Percentiles rank a stretch among this genome's conserved stretches.
These are phyloP conservation scores for Leptothorax acervorum DNA, from an alignment of 2,888 invertebrate genomes.

Conservation along the genomic window DNA sequence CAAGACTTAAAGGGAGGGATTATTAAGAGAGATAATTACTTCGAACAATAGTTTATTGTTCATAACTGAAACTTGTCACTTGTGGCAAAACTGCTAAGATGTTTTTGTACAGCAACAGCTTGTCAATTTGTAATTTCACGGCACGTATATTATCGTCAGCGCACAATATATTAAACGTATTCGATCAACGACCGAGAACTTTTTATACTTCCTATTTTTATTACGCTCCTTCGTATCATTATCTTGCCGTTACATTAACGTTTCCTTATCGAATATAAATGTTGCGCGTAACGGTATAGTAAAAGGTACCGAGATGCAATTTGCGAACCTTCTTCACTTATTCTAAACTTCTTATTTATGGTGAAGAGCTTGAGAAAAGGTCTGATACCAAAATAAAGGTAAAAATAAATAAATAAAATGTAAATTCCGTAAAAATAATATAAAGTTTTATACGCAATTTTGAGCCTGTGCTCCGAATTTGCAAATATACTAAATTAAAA, in stretches of 20 bases:
- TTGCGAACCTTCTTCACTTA: slow-evolving; percentile 5
- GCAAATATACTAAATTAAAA: not conserved
- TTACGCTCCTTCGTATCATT: slow-evolving; percentile 16
- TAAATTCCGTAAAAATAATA: not conserved
- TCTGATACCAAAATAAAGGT: slow-evolving; percentile 9
- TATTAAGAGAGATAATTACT: not conserved
- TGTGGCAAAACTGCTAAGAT: slow-evolving; percentile 43
- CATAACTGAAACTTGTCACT: slow-evolving; percentile 49
- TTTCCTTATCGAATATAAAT: slow-evolving; percentile 29
- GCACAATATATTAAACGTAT: slow-evolving; percentile 42
- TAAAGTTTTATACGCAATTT: not conserved
- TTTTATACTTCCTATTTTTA: slow-evolving; percentile 23
- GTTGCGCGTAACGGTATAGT: slow-evolving; percentile 10
- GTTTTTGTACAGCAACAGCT: slow-evolving; percentile 45
- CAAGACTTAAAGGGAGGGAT: not conserved
- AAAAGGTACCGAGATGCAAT: slow-evolving; percentile 35
- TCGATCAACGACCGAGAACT: not conserved
- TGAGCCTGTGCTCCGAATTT: not conserved
- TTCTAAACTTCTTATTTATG: slow-evolving; percentile 21
- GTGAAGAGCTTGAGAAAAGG: slow-evolving; percentile 3
- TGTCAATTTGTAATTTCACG: slow-evolving; percentile 37
- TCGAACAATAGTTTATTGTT: slow-evolving; percentile 52
- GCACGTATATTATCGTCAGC: slow-evolving; percentile 16
- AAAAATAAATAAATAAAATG: not conserved
- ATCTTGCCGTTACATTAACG: slow-evolving; percentile 7